Evolutionary conservation across 2,888 invertebrate genomes (phyloP), one percentile per base, ranked within the genome.

Genomic region (Pyrochroa serraticornis): DNA sequence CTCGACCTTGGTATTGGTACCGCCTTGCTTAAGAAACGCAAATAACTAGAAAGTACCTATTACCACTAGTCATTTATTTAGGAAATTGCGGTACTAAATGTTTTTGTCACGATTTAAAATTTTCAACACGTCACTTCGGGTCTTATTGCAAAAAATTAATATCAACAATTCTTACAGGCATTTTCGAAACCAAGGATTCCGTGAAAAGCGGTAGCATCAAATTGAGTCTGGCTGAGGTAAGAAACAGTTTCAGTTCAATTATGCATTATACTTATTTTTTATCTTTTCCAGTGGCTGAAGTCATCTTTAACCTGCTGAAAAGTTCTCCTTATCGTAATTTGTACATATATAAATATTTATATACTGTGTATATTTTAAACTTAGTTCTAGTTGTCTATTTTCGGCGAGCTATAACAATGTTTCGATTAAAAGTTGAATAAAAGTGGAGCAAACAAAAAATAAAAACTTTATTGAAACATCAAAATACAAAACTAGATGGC

Each of bases 131-230:
- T 22, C 22, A 22, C 22, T 22, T 5, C 22, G n/a, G n/a, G n/a
- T n/a, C n/a, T n/a, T n/a, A n/a, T n/a, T n/a, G n/a, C n/a, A n/a
- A n/a, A n/a, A n/a, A n/a, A n/a, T n/a, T n/a, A n/a, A n/a, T n/a
- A n/a, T n/a, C n/a, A n/a, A n/a, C n/a, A n/a, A n/a, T n/a, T n/a
- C n/a, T 82, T 82, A 43, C 73, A 88, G 88, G 83, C 77, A 82
- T 87, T 61, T 89, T 90, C 77, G 91, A 92, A 77, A 83, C 86
- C 58, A 91, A 90, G 76, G 92, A 92, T 77, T 88, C 90, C 32
- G 82, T 91, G 53, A 89, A 91, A 77, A 90, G 91, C 75, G 92
- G 92, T 70, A 87, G 84, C 63, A 85, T 94, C 60, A 93, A 92
- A 81, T 82, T 94, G 68, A 90, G 85, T 75, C 82, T 95, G 75